Evolutionary conservation across 2,888 invertebrate genomes (phyloP).

Genomic region (Epirrhoe tristata): DNA sequence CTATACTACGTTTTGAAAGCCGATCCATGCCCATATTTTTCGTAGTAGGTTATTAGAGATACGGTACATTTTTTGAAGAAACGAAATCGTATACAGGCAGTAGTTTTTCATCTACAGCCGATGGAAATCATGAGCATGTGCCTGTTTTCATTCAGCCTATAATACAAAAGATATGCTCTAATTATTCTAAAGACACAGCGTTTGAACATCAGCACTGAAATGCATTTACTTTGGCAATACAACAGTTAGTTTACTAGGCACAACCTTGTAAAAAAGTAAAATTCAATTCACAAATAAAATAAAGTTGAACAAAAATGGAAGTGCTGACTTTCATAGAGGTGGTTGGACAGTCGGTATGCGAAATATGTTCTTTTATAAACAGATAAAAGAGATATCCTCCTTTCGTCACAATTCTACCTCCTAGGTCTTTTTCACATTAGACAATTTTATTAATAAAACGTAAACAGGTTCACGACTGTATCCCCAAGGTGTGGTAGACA

Average conservation of each 20-base stretch:
- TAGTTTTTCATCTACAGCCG: constrained; percentile 13
- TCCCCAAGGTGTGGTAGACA: no score
- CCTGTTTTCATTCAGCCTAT: constrained; percentile 66
- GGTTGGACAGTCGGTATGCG: constrained; percentile 52
- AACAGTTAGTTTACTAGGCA: constrained; percentile 55
- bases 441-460: not conserved
- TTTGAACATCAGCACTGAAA: constrained; percentile 76
- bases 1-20: constrained; percentile 73
- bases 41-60: constrained; percentile 21
- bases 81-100: constrained; percentile 6
- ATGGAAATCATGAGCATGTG: constrained; percentile 68
- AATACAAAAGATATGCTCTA: constrained; percentile 71
- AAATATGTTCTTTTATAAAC: constrained; percentile 72
- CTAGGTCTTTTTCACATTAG: constrained; percentile 11
- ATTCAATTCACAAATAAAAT: constrained; percentile 60
- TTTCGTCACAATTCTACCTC: constrained; percentile 54
- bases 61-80: constrained; percentile 6
- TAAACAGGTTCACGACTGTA: no score
- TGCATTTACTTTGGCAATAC: constrained; percentile 79
- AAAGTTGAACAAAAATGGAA: constrained; percentile 56
- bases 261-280: constrained; percentile 58
- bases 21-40: constrained; percentile 70
- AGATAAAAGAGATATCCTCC: constrained; percentile 71
- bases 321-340: constrained; percentile 67
- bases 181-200: constrained; percentile 54